These are phyloP conservation scores for Lates japonicus DNA, from an alignment of 2,797 vertebrate genomes.

Conservation along the genomic window DNA sequence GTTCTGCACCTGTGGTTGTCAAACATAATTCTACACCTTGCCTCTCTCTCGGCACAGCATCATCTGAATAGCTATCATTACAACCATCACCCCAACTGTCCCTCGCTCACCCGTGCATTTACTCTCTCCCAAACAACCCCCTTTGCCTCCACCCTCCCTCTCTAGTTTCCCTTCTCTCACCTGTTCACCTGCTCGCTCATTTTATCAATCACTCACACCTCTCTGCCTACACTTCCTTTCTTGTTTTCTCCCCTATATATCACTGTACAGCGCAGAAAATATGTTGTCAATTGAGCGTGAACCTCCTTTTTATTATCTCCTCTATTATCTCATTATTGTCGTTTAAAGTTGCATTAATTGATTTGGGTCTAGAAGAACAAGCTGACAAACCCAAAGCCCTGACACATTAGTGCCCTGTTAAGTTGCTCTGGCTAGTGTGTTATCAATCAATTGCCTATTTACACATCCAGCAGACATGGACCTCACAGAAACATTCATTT, in stretches of 20 bases:
- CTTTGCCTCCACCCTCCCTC: not conserved
- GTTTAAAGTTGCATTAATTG: constrained; percentile 22
- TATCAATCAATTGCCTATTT: constrained; percentile 2
- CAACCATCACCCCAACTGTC: constrained; percentile 17
- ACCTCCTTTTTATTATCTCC: not conserved
- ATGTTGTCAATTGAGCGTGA: not conserved
- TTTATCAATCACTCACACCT: too few species aligned
- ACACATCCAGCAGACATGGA: not conserved
- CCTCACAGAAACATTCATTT: not conserved
- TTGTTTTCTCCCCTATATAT: constrained; percentile 2
- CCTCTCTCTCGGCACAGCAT: constrained; percentile 39
- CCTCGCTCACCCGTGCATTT: not conserved
- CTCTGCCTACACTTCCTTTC: too few species aligned
- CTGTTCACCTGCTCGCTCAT: not conserved
- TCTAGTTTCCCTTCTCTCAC: not conserved
- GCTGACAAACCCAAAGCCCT: not conserved
- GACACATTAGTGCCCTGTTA: not conserved
- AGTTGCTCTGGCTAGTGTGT: not conserved
- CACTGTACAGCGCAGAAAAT: not conserved
- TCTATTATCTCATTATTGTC: not conserved
- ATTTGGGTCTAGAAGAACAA: not conserved
- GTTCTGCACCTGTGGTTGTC: constrained; percentile 62
- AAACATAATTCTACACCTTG: constrained; percentile 59
- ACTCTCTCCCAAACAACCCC: not conserved
- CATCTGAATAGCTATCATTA: constrained; percentile 64